Conservation (phyloP, 2,888 invertebrate species). For the Caenorhabditis sp. region DNA sequence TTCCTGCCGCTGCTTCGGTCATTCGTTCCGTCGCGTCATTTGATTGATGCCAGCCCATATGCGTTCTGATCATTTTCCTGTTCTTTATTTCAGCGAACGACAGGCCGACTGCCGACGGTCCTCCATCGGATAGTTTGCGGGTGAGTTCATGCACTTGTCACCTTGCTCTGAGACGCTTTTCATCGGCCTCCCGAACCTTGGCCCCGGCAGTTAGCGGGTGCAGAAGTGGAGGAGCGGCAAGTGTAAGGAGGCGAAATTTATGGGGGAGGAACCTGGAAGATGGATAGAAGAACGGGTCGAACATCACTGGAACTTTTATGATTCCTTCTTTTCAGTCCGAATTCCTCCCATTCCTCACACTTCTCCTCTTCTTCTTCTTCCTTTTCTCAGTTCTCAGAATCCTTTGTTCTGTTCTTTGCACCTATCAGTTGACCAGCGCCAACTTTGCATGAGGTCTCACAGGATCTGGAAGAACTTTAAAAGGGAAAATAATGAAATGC, state of each 20-base stretch:
- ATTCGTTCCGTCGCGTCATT: constrained; percentile 24
- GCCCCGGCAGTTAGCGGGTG: constrained; percentile 5
- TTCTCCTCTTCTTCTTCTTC: constrained; percentile 79
- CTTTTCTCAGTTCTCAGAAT: no score
- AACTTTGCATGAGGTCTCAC: no score
- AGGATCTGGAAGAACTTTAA: no score
- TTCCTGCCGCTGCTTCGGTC: constrained; percentile 2
- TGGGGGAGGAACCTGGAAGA: constrained; percentile 16
- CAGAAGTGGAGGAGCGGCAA: not conserved
- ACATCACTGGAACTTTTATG: constrained; percentile 18
- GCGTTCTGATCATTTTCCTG: constrained; percentile 30
- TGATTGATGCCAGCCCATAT: constrained; percentile 41
- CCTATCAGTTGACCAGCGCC: no score
- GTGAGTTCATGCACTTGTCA: constrained; percentile 6
- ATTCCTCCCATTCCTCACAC: not conserved
- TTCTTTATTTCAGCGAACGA: constrained; percentile 47
- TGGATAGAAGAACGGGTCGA: constrained; percentile 8
- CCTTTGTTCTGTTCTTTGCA: no score
- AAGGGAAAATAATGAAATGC: no score
- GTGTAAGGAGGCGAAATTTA: constrained; percentile 24
- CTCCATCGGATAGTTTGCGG: not conserved
- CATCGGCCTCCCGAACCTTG: constrained; percentile 11
- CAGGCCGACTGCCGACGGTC: constrained; percentile 3
- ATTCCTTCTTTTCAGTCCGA: not conserved
- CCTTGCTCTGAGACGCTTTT: no score